Percentiles rank a stretch among this genome's conserved stretches.
These are phyloP conservation scores for Cyphomyrus discorhynchus DNA, from an alignment of 2,113 vertebrate species.

Conservation along the genomic window DNA sequence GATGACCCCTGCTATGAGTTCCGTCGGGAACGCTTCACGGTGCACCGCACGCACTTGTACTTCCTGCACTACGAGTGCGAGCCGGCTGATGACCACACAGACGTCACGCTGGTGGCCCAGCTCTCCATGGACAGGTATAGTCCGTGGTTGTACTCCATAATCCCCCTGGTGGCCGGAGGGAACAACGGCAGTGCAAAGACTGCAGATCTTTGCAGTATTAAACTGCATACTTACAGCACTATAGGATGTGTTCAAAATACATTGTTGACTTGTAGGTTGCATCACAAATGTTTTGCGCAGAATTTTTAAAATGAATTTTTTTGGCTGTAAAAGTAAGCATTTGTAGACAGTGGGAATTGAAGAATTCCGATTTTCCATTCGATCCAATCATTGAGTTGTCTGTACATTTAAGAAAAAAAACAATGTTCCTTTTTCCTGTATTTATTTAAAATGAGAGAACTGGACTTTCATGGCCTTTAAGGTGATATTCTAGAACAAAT, in stretches of 20 bases:
- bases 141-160: background rate
- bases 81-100: conserved; percentile 69
- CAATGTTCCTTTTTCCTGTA: background rate
- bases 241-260: background rate
- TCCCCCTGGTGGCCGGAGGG: background rate
- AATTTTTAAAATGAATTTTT: background rate
- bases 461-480: background rate
- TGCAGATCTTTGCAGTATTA: background rate
- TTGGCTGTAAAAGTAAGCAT: background rate
- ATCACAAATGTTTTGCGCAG: background rate
- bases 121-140: conserved; percentile 96
- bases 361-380: background rate
- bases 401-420: background rate
- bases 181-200: background rate
- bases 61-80: conserved; percentile 92
- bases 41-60: conserved; percentile 92
- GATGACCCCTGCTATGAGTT: conserved; percentile 97
- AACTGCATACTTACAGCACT: background rate
- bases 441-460: background rate
- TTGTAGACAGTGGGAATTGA: background rate
- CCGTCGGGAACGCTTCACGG: conserved; percentile 87
- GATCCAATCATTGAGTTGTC: background rate
- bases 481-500: background rate
- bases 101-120: conserved; percentile 92
- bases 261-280: background rate